Evolutionary conservation across 2,113 vertebrate genomes (phyloP).

Genomic region (Mobula hypostoma): DNA sequence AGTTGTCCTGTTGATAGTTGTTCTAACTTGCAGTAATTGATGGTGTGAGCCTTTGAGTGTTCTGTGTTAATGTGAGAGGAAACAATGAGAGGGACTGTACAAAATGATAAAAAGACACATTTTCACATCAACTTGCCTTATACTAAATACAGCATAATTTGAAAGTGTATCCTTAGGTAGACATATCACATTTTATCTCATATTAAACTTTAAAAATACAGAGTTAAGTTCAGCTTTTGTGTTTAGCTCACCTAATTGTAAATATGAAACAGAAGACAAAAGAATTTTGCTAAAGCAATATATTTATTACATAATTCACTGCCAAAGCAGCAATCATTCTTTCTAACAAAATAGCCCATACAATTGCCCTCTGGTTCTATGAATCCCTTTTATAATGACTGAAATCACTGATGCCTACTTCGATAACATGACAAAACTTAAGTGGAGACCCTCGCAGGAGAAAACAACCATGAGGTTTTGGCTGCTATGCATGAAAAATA

Average conservation of each 20-base stretch:
- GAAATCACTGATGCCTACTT: constrained; percentile 10
- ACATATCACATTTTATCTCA: constrained; percentile 28
- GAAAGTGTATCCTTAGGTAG: background rate
- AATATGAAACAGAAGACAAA: constrained; percentile 34
- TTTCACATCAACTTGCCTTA: background rate
- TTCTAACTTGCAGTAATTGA: background rate
- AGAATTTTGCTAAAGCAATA: background rate
- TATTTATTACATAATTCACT: constrained; percentile 19
- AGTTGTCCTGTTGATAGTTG: background rate
- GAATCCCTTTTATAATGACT: background rate
- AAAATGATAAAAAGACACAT: background rate
- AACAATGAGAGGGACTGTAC: constrained; percentile 4
- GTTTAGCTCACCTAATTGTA: constrained; percentile 32
- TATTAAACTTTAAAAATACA: background rate
- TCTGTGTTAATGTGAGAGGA: background rate
- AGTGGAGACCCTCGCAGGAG: background rate
- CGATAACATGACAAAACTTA: constrained; percentile 24
- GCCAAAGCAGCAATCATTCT: background rate
- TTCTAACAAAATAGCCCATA: background rate
- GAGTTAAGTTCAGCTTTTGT: constrained; percentile 29
- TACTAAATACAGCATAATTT: constrained; percentile 3
- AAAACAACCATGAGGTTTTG: constrained; percentile 21
- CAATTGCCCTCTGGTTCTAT: background rate
- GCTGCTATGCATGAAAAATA: background rate
- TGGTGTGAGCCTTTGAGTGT: background rate